Conservation (phyloP, 2,888 invertebrate species). For the Lomographa bimaculata region DNA sequence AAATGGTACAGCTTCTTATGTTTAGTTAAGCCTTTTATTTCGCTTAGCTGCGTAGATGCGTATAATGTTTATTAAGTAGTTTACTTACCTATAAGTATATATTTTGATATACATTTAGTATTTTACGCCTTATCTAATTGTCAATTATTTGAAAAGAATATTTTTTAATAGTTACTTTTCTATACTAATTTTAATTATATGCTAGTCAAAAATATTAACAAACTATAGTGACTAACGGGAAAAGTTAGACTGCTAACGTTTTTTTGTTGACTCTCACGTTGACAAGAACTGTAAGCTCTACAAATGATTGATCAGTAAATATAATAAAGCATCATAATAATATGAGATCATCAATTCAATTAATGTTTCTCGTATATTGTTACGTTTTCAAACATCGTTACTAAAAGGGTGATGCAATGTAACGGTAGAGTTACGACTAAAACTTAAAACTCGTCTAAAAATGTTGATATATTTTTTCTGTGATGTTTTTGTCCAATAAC, state of each 20-base stretch:
- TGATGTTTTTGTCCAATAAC: no score
- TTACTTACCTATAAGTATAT: constrained; percentile 25
- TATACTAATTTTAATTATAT: constrained; percentile 58
- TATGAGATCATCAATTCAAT: no score
- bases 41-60: constrained; percentile 45
- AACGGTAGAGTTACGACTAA: no score
- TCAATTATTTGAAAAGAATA: constrained; percentile 8
- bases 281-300: no score
- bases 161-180: constrained; percentile 34
- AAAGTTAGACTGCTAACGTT: not conserved
- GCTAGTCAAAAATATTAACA: constrained; percentile 50
- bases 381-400: no score
- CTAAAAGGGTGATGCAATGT: no score
- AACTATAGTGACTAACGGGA: constrained; percentile 42
- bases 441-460: no score
- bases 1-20: constrained; percentile 57
- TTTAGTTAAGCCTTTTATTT: constrained; percentile 58
- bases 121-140: constrained; percentile 52
- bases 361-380: no score
- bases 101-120: constrained; percentile 54
- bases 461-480: no score
- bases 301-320: no score
- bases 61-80: constrained; percentile 28
- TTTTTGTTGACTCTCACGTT: no score
- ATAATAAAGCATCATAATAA: no score